Evolutionary conservation across 2,113 vertebrate genomes (phyloP).

Genomic region (Oophaga pumilio): DNA sequence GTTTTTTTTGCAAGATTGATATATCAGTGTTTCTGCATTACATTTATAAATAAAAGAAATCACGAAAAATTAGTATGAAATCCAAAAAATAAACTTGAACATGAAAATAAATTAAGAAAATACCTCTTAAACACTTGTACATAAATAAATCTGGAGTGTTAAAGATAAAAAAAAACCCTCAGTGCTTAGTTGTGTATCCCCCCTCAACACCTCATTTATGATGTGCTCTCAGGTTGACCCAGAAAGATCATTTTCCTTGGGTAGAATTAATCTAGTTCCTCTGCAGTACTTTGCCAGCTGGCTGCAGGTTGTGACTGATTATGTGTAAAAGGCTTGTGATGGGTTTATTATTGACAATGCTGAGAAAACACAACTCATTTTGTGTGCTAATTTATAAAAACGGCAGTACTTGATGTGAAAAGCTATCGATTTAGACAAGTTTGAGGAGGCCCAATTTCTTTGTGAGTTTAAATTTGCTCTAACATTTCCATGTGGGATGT

Average conservation of each 20-base stretch:
- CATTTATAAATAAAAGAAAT: not conserved
- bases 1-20: not conserved
- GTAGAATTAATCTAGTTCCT: constrained; percentile 56
- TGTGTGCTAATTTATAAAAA: not conserved
- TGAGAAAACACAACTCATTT: constrained; percentile 56
- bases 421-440: constrained; percentile 48
- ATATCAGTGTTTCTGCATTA: not conserved
- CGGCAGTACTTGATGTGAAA: constrained; percentile 5
- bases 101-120: not conserved
- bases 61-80: not conserved
- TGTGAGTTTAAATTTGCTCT: constrained; percentile 22
- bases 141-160: not conserved
- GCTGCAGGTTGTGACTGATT: constrained; percentile 55
- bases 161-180: constrained; percentile 8
- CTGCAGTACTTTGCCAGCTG: constrained; percentile 51
- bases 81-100: not conserved
- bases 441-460: constrained; percentile 39
- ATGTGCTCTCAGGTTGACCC: constrained; percentile 57
- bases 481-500: constrained; percentile 15
- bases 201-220: constrained; percentile 15
- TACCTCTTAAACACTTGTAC: not conserved
- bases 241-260: constrained; percentile 55
- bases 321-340: constrained; percentile 56
- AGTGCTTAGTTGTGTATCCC: constrained; percentile 2
- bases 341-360: constrained; percentile 49